Evolutionary conservation across 2,113 vertebrate genomes (phyloP).

Genomic region (Nothobranchius furzeri): DNA sequence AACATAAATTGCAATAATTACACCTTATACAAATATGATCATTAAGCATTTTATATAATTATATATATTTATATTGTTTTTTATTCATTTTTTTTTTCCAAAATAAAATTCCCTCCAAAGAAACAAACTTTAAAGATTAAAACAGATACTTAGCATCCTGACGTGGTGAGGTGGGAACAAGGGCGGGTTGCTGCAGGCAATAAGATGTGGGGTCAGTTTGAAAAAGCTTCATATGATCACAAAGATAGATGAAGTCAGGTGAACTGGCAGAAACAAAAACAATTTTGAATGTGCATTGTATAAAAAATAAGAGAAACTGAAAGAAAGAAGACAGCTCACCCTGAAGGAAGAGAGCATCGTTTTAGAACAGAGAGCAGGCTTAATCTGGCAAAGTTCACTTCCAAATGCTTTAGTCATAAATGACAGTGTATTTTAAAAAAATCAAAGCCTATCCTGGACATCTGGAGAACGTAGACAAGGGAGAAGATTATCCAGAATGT

Average conservation of each 20-base stretch:
- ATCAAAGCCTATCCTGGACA: constrained; percentile 39
- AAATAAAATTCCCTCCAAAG: too few relatives aligned
- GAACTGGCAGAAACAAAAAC: not conserved
- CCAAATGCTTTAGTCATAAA: constrained; percentile 14
- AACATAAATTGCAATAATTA: too few relatives aligned
- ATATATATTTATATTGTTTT: too few relatives aligned
- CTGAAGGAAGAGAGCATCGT: not conserved
- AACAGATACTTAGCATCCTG: too few relatives aligned
- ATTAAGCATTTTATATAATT: too few relatives aligned
- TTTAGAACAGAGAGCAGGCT: not conserved
- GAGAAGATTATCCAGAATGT: constrained; percentile 24
- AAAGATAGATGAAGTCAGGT: too few relatives aligned
- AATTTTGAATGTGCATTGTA: not conserved
- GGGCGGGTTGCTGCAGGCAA: too few relatives aligned
- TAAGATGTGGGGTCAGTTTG: not conserved
- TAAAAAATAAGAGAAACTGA: not conserved
- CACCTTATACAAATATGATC: too few relatives aligned
- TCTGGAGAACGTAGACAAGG: constrained; percentile 42
- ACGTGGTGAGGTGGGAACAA: too few relatives aligned
- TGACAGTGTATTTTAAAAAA: constrained; percentile 2
- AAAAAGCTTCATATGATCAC: not conserved
- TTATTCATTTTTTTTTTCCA: too few relatives aligned
- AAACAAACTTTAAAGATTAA: too few relatives aligned
- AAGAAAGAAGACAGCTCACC: not conserved
- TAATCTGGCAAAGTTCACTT: constrained; percentile 9